phyloP scores from a whole-genome alignment of 2,797 vertebrate species.

The Urophycis tenuis region DNA sequence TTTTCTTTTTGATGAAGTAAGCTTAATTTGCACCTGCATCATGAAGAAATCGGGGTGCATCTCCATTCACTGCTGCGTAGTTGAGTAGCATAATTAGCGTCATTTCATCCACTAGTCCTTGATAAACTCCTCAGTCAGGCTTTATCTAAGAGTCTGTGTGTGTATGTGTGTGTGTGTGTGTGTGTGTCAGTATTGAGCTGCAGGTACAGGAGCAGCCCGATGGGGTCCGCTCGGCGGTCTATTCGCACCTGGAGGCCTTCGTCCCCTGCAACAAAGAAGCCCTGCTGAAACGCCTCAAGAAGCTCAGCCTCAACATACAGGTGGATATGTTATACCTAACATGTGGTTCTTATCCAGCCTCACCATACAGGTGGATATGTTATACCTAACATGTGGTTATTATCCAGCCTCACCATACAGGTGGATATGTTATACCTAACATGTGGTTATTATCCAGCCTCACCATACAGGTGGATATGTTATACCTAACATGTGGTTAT shows the following conservation, averaged over 20 bases:
- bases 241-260: slow-evolving; percentile 91
- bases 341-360: no score
- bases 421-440: slow-evolving; percentile 15
- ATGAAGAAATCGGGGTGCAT: no score
- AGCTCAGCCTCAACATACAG: slow-evolving; percentile 94
- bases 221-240: slow-evolving; percentile 78
- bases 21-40: no score
- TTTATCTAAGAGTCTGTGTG: neutral
- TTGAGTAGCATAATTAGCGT: no score
- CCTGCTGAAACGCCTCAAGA: slow-evolving; percentile 92
- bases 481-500: neutral
- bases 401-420: neutral
- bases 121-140: no score
- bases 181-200: slow-evolving; percentile 81
- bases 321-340: slow-evolving; percentile 38
- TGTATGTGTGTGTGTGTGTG: slow-evolving; percentile 15
- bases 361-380: slow-evolving; percentile 16
- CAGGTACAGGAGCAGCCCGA: slow-evolving; percentile 88
- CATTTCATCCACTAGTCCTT: no score
- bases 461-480: slow-evolving; percentile 15
- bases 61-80: no score
- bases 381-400: neutral
- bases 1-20: neutral
- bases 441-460: no score
- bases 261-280: slow-evolving; percentile 96